Conservation (phyloP, 92 coral and sea anemone genomes). For the Siderastrea siderea region DNA sequence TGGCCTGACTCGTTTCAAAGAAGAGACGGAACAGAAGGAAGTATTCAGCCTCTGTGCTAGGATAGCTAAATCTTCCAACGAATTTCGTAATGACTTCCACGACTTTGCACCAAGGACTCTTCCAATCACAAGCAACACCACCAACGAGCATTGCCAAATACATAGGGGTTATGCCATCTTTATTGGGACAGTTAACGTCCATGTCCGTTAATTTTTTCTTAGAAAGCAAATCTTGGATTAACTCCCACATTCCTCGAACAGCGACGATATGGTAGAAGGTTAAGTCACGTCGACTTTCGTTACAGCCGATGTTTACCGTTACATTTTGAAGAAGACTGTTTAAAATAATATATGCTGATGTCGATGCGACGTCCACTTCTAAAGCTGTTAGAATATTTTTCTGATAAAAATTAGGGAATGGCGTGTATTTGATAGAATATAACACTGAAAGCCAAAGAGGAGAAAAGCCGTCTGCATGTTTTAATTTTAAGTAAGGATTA, state of each 20-base stretch:
- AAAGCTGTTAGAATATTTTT: conserved; percentile 7
- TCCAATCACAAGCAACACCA: neutral
- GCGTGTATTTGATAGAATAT: conserved; percentile 21
- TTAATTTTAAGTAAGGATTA: neutral
- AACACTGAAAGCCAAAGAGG: conserved; percentile 17
- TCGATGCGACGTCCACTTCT: conserved; percentile 36
- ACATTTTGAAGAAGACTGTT: neutral
- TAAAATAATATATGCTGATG: conserved; percentile 13
- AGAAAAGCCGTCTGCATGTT: neutral
- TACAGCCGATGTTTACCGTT: too few species aligned
- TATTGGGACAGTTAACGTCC: conserved; percentile 54
- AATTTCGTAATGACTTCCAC: conserved; percentile 1
- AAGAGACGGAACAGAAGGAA: conserved; percentile 8
- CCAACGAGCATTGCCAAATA: conserved; percentile 46
- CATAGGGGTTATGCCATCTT: conserved; percentile 55
- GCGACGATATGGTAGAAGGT: conserved; percentile 59
- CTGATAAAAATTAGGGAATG: neutral
- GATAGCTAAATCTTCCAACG: conserved; percentile 32
- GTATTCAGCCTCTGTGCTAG: conserved; percentile 52
- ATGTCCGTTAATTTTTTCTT: conserved; percentile 8
- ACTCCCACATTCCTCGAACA: conserved; percentile 46
- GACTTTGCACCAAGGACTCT: conserved; percentile 53
- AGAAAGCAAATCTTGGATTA: neutral
- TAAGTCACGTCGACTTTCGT: conserved; percentile 1
- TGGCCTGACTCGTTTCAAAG: conserved; percentile 5